Conservation (phyloP, 2,797 vertebrate genomes). For the Myioborus melanocephalus region DNA sequence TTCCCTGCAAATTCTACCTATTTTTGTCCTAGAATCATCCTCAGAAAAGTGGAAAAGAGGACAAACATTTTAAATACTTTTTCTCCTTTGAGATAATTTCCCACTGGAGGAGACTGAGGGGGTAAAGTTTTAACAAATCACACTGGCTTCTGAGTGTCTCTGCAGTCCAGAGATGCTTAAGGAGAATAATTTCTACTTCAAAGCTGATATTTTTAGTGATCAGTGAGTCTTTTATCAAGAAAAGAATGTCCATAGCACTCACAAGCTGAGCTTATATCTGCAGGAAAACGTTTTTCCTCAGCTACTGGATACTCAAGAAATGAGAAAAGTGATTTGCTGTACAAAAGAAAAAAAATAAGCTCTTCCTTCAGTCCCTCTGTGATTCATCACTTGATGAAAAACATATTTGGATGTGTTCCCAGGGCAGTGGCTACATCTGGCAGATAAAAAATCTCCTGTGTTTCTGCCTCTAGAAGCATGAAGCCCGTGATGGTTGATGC, state of each 20-base stretch:
- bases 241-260: not conserved
- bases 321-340: not conserved
- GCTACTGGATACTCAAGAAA: not conserved
- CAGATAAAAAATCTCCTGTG: not conserved
- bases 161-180: not conserved
- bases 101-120: not conserved
- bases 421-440: not conserved
- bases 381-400: not conserved
- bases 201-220: slow-evolving; percentile 34
- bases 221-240: not conserved
- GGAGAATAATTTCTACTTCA: slow-evolving; percentile 18
- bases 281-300: slow-evolving; percentile 1
- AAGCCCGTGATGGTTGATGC: not conserved
- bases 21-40: not conserved
- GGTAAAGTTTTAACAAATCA: not conserved
- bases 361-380: not conserved
- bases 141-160: not conserved
- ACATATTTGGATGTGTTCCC: not conserved
- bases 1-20: not conserved
- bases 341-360: not conserved
- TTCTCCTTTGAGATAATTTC: not conserved
- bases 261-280: not conserved
- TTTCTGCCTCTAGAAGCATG: not conserved
- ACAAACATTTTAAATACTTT: not conserved
- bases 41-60: not conserved